Percentiles rank a stretch among this genome's conserved stretches.
phyloP scores from a whole-genome alignment of 2,888 invertebrate genomes.

The Eledona agricola region DNA sequence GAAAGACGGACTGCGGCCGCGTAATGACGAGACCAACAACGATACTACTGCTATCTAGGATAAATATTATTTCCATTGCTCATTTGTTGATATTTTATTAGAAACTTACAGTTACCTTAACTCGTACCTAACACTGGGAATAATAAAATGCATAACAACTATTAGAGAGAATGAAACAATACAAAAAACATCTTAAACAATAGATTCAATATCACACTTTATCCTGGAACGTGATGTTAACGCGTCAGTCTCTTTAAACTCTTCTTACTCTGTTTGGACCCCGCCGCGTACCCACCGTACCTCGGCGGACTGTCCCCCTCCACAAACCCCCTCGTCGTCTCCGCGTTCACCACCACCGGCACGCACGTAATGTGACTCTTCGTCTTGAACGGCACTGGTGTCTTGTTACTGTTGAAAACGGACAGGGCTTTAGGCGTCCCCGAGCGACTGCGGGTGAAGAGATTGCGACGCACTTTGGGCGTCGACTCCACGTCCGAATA shows the following conservation, averaged over 20 bases:
- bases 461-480: conserved; percentile 45
- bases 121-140: conserved; percentile 28
- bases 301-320: conserved; percentile 51
- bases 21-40: no score
- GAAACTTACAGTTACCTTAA: no score
- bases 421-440: conserved; percentile 5
- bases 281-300: conserved; percentile 47
- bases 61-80: no score
- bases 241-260: conserved; percentile 55
- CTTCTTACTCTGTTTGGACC: conserved; percentile 57
- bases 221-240: conserved; percentile 46
- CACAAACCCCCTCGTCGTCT: background rate
- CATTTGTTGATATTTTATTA: no score
- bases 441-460: conserved; percentile 29
- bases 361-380: conserved; percentile 4
- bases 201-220: conserved; percentile 13
- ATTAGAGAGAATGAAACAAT: conserved; percentile 1
- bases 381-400: conserved; percentile 2
- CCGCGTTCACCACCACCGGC: conserved; percentile 5
- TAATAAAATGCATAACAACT: conserved; percentile 15
- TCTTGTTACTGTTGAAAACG: conserved; percentile 8
- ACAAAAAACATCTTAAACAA: conserved; percentile 1
- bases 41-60: no score
- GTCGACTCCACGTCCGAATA: conserved; percentile 47
- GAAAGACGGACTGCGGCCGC: no score